Evolutionary conservation across 2,797 vertebrate genomes (phyloP).

Genomic region (Megalops cyprinoides): DNA sequence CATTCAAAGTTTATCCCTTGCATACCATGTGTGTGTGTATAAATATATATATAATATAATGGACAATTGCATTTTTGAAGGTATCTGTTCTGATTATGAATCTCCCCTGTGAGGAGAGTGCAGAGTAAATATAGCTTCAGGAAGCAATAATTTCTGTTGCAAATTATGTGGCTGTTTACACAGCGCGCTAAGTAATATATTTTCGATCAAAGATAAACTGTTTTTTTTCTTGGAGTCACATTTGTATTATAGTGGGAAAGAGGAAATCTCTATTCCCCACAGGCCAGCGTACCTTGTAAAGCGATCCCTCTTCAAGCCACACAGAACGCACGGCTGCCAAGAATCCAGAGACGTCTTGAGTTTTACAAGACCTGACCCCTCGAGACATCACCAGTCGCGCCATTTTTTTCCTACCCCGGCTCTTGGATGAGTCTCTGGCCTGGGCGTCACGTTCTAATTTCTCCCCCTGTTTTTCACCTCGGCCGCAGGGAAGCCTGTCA

Average conservation of each 20-base stretch:
- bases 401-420: constrained; percentile 62
- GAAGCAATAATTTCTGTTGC: constrained; percentile 80
- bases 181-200: constrained; percentile 74
- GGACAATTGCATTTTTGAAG: constrained; percentile 39
- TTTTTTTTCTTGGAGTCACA: constrained; percentile 70
- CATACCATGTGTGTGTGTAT: constrained; percentile 49
- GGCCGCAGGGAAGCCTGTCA: constrained; percentile 47
- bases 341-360: constrained; percentile 61
- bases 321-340: constrained; percentile 67
- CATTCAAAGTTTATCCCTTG: constrained; percentile 58
- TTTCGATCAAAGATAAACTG: constrained; percentile 85
- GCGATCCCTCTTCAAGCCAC: constrained; percentile 70
- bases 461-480: constrained; percentile 46
- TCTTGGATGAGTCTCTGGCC: constrained; percentile 68
- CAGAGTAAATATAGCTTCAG: constrained; percentile 78
- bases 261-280: constrained; percentile 82
- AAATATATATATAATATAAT: neutral
- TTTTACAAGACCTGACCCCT: constrained; percentile 58
- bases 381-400: constrained; percentile 66
- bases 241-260: constrained; percentile 75
- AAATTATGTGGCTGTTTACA: constrained; percentile 81
- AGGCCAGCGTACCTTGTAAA: constrained; percentile 83
- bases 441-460: constrained; percentile 45
- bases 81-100: constrained; percentile 69
- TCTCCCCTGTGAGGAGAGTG: constrained; percentile 64